A percentile compares a stretch with the other conserved stretches of the same genome.
phyloP scores from a whole-genome alignment of 1,140 invertebrate genomes.

The Ganaspis sp. region DNA sequence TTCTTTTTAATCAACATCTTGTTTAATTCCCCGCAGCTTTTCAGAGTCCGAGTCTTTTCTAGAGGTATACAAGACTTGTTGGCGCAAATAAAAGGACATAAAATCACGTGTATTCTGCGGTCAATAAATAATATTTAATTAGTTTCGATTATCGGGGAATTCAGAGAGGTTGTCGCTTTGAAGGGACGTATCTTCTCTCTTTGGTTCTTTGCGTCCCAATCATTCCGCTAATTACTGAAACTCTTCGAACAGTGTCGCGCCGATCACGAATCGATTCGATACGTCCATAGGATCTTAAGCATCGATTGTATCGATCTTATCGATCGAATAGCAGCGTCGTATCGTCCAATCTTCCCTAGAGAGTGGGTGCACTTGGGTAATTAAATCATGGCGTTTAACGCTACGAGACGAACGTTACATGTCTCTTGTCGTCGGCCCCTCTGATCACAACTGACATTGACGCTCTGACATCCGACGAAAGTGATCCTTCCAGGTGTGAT shows the following conservation, averaged over 20 bases:
- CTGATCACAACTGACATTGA: conserved; percentile 8
- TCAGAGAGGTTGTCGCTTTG: conserved; percentile 17
- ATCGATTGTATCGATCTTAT: conserved; percentile 39
- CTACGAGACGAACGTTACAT: neutral
- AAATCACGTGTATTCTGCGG: conserved; percentile 4
- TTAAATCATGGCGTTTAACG: conserved; percentile 37
- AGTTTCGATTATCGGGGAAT: conserved; percentile 28
- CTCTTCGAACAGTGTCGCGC: conserved; percentile 19
- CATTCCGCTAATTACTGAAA: conserved; percentile 37
- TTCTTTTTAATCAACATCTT: too few species aligned
- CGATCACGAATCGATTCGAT: conserved; percentile 26
- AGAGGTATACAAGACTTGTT: neutral
- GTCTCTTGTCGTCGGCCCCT: conserved; percentile 6
- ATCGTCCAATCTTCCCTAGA: conserved; percentile 18
- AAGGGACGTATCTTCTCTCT: conserved; percentile 11
- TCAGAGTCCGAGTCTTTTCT: too few species aligned
- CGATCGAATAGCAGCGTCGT: conserved; percentile 13
- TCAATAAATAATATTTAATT: conserved; percentile 29
- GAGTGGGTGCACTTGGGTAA: conserved; percentile 26
- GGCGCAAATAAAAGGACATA: conserved; percentile 11
- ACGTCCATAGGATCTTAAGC: conserved; percentile 23
- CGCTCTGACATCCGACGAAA: neutral
- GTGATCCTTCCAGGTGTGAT: neutral
- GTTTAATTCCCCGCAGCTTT: too few species aligned
- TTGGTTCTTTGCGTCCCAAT: conserved; percentile 30